Evolutionary conservation across 1,140 invertebrate species (phyloP).

Genomic region (Tetragonula clypearis): DNA sequence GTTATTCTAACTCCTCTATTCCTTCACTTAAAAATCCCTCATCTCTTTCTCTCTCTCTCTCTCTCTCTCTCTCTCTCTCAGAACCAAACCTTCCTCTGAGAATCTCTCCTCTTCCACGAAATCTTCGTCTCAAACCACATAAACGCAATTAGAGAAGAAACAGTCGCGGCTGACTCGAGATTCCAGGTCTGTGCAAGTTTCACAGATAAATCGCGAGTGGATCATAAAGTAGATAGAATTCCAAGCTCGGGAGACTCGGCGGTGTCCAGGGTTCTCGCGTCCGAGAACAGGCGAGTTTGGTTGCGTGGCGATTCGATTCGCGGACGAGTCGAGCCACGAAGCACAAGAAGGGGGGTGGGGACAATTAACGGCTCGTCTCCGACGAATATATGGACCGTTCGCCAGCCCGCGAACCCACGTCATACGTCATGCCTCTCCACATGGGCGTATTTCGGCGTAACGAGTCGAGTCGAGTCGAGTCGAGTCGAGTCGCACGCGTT

Average conservation of each 20-base stretch:
- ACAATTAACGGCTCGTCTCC: constrained; percentile 67
- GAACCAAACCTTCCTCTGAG: background rate
- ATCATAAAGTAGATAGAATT: constrained; percentile 37
- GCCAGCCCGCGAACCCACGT: constrained; percentile 39
- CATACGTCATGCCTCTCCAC: constrained; percentile 66
- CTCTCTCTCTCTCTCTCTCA: background rate
- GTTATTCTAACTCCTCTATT: background rate
- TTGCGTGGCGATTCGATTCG: constrained; percentile 39
- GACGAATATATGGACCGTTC: constrained; percentile 62
- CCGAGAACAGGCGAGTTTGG: background rate
- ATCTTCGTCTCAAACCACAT: background rate
- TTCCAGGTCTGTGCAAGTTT: background rate
- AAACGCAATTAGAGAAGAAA: constrained; percentile 14
- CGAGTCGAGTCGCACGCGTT: constrained; percentile 60
- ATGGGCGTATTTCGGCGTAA: constrained; percentile 65
- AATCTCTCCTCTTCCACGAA: background rate
- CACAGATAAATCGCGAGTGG: constrained; percentile 25
- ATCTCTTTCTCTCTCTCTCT: background rate
- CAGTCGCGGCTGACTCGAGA: background rate
- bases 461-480: constrained; percentile 64
- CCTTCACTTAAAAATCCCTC: background rate
- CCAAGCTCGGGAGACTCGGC: too few species aligned
- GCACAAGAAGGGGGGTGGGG: background rate
- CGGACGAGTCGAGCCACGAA: background rate
- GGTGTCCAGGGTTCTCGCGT: background rate